Conservation (phyloP, 2,797 vertebrate species). For the Novumbra hubbsi region DNA sequence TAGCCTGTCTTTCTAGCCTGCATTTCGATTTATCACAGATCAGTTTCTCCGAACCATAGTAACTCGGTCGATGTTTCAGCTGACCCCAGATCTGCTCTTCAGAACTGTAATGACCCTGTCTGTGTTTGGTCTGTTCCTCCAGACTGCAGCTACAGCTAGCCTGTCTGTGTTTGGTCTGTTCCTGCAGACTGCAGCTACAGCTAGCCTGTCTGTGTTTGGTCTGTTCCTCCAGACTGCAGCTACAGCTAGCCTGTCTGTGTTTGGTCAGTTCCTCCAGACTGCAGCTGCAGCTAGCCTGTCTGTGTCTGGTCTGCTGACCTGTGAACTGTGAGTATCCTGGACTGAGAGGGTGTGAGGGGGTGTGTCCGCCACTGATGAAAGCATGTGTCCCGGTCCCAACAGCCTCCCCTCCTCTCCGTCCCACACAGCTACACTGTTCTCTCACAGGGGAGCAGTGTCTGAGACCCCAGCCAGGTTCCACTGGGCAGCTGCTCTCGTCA, state of each 20-base stretch:
- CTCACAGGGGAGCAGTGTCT: conserved; percentile 63
- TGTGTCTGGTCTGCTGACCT: conserved; percentile 53
- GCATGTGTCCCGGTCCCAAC: conserved; percentile 42
- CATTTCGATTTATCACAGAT: conserved; percentile 66
- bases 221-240: conserved; percentile 27
- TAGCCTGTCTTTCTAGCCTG: conserved; percentile 38
- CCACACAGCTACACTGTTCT: conserved; percentile 68
- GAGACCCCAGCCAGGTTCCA: conserved; percentile 46
- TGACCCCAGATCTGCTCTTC: conserved; percentile 5
- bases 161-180: conserved; percentile 26
- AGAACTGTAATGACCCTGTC: background rate
- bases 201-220: conserved; percentile 50
- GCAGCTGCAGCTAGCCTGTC: no score
- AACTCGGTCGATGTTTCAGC: conserved; percentile 48
- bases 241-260: conserved; percentile 13
- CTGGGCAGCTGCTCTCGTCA: conserved; percentile 58
- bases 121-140: conserved; percentile 44
- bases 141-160: no score
- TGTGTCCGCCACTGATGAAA: conserved; percentile 49
- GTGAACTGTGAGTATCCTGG: conserved; percentile 71
- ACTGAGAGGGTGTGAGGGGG: conserved; percentile 53
- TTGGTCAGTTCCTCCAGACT: conserved; percentile 33
- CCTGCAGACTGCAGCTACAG: conserved; percentile 26
- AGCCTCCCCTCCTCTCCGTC: conserved; percentile 2
- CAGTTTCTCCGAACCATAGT: conserved; percentile 42